Base-by-base conservation (phyloP, 1,140 invertebrate genomes). In the Melitaea cinxia region DNA sequence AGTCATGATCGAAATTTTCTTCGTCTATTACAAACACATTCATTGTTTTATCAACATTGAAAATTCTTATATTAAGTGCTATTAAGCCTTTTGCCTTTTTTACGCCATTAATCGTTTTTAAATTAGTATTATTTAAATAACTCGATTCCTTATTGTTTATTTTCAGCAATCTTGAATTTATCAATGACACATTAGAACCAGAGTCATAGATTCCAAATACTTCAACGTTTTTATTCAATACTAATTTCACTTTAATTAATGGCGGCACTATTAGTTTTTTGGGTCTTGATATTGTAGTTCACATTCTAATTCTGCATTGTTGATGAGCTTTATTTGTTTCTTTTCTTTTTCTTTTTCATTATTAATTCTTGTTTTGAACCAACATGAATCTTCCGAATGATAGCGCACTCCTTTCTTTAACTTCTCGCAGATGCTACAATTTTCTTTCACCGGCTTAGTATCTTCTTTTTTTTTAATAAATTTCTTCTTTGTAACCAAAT, bases 11-110 rank as follows among this genome's bases (percentile, higher is more conserved):
- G 68, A 78, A 78, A 37, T 74, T 77, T 47, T 77, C 17, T 24
- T 68, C 50, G 55, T 77, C 69, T 58, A 78, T 76, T 26, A 78
- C 67, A 68, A 77, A 75, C 72, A 72, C 65, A 68, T 75, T 65
- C 0, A 77, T 56, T 19, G 55, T 23, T 54, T 72, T 66, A 68
- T 74, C 67, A 9, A 73, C 63, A 14, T 76, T 56, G 58, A 68
- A 61, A 19, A 65, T 64, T 4, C 23, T 33, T 17, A 59, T 33
- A 24, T 59, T 33, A 26, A 59, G 39, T 33, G 42, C 33, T 6
- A 49, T 26, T 12, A 59, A 33, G 9, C 24, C 56, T 45, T 54
- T 50, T 17, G 58, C 23, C 23, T 61, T 52, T 39, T 61, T 52
- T 4, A 50, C 30, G 47, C 47, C 58, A 61, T 61, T 61, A 52